phyloP scores from a whole-genome alignment of 2,113 vertebrate genomes.

The Malurus cyaneus region DNA sequence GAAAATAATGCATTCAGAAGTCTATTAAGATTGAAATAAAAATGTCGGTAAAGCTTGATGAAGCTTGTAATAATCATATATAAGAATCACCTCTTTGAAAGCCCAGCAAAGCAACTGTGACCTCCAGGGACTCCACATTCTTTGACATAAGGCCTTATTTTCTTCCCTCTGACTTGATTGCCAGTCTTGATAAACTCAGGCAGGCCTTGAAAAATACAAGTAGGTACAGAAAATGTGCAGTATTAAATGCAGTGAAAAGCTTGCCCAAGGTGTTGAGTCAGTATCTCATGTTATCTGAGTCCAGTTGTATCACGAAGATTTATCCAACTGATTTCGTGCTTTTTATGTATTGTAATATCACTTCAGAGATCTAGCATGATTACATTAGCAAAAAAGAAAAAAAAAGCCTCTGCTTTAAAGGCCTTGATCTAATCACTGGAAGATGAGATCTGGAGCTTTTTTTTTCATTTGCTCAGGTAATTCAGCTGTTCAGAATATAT shows the following conservation, averaged over 20 bases:
- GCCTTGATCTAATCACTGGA: neutral
- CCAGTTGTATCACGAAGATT: neutral
- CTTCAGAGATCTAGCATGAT: neutral
- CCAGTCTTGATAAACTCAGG: neutral
- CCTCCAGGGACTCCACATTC: neutral
- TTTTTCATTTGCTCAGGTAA: neutral
- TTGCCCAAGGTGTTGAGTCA: neutral
- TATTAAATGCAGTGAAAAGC: neutral
- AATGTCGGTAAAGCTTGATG: neutral
- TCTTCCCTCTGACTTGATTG: neutral
- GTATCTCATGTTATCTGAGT: neutral
- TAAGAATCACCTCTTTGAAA: neutral
- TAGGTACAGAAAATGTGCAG: neutral
- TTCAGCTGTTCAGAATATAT: neutral
- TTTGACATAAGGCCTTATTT: neutral
- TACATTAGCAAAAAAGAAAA: neutral
- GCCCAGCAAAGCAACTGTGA: neutral
- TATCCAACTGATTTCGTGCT: neutral
- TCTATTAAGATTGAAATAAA: neutral
- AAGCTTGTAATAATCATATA: neutral
- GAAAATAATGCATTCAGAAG: neutral
- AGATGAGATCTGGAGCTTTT: neutral
- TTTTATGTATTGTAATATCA: neutral
- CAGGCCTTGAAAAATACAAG: neutral
- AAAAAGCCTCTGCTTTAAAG: neutral